Base-by-base conservation (phyloP, 2,888 invertebrate species). In the Uloborus plumipes region DNA sequence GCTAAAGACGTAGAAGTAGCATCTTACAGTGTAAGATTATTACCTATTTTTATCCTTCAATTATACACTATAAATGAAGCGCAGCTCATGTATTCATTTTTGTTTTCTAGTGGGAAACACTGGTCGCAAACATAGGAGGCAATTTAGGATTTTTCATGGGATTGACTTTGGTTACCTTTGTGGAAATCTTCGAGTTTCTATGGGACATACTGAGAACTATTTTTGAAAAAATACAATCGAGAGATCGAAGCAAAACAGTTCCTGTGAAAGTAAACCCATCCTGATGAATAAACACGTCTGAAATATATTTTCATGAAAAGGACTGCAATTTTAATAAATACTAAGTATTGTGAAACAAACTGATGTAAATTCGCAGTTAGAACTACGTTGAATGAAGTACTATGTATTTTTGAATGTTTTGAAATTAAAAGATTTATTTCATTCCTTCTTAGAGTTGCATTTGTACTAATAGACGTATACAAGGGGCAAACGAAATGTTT, bases 91-190 rank as follows among this genome's bases (percentile, higher is more conserved):
- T 20, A 15, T 20, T 13, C 4, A 6, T 31, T 22, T 20, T 31
- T 69, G 26, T 47, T 22, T 83, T 73, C 1, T 49, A 83, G 83
- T 83, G 83, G 83, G 77, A 83, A 62, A 83, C 83, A 47, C 47
- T 83, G 39, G 69, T 83, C 14, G 83, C 83, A 15, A 83, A 83
- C 31, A 31, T 83, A 14, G 83, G 83, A n/a, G 83, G 83, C 47
- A 83, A 83, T 22, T 47, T 83, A 13, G 83, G 83, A 13, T 83
- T 83, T 49, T 77, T 83, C 64, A 83, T 83, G 83, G 83, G 83
- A n/a, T 39, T 83, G 26, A 75, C 83, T 0, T 61, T 83, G 1
- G 51, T 83, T 3, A 83, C 83, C 14, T 83, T 83, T 16, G 39
- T 83, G 16, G 83, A 83, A 59, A 53, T 83, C 22, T 22, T 83